Evolutionary conservation across 1,140 invertebrate species (phyloP).

Genomic region (Drosophila yakuba): DNA sequence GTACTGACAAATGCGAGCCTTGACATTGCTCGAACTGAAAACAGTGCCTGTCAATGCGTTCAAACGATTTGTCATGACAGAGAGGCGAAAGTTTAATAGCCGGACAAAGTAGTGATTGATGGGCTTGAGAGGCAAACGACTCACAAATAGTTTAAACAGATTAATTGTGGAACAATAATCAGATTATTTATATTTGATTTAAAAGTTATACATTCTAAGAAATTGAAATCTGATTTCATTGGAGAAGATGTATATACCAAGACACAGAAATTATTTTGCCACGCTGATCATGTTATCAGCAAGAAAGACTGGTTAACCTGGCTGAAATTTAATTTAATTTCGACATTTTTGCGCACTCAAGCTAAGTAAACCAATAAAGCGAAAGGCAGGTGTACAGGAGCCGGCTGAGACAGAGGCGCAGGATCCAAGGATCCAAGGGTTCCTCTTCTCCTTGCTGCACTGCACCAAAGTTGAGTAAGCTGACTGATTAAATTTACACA

Average conservation of each 20-base stretch:
- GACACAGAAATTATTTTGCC: not conserved
- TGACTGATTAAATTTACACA: slow-evolving; percentile 80
- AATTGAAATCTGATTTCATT: too few relatives aligned
- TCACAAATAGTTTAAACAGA: slow-evolving; percentile 1
- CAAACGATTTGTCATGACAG: slow-evolving; percentile 43
- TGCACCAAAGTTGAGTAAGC: slow-evolving; percentile 60
- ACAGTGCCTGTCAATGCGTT: slow-evolving; percentile 52
- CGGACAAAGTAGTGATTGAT: slow-evolving; percentile 22
- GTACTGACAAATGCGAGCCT: slow-evolving; percentile 60
- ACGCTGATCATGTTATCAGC: not conserved
- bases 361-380: slow-evolving; percentile 39
- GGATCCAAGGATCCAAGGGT: slow-evolving; percentile 3
- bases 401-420: not conserved
- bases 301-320: slow-evolving; percentile 21
- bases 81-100: slow-evolving; percentile 6
- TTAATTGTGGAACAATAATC: not conserved
- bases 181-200: not conserved
- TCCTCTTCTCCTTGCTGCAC: slow-evolving; percentile 3
- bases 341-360: slow-evolving; percentile 34
- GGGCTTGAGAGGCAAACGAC: not conserved
- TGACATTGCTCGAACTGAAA: slow-evolving; percentile 41
- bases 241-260: too few relatives aligned
- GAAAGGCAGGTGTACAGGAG: slow-evolving; percentile 5
- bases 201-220: not conserved
- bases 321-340: slow-evolving; percentile 65